phyloP scores from a whole-genome alignment of 2,888 invertebrate genomes.

The Melinaea marsaeus region DNA sequence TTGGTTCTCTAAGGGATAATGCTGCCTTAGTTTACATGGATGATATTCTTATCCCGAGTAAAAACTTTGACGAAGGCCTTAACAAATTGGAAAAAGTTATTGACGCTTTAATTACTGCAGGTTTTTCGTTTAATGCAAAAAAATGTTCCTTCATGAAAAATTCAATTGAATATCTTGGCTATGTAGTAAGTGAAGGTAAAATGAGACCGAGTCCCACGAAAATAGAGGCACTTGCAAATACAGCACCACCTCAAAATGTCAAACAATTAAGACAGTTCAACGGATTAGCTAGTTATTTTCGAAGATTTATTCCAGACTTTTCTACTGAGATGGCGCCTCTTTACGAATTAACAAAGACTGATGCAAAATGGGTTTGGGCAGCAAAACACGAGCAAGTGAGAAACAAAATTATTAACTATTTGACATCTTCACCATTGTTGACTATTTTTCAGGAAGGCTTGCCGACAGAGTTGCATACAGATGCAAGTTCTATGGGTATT shows the following conservation, averaged over 20 bases:
- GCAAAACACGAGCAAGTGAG: constrained; percentile 16
- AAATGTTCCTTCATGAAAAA: constrained; percentile 3
- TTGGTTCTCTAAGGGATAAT: constrained; percentile 14
- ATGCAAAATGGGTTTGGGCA: constrained; percentile 21
- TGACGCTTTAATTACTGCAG: background rate
- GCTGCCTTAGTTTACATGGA: constrained; percentile 25
- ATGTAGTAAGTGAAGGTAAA: constrained; percentile 30
- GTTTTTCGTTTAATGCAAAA: background rate
- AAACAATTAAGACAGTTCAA: constrained; percentile 36
- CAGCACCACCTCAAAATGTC: constrained; percentile 33
- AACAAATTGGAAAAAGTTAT: background rate
- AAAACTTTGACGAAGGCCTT: constrained; percentile 11
- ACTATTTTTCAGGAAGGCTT: constrained; percentile 12
- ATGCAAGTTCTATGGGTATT: constrained; percentile 31
- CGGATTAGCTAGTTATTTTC: constrained; percentile 27
- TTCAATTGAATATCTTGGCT: constrained; percentile 35
- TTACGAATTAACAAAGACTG: constrained; percentile 22
- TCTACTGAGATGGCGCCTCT: constrained; percentile 21
- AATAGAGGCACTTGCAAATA: constrained; percentile 35
- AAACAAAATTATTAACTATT: constrained; percentile 22
- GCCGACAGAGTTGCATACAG: constrained; percentile 25
- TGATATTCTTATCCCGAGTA: constrained; percentile 19
- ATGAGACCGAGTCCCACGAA: constrained; percentile 36
- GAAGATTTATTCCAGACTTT: constrained; percentile 26
- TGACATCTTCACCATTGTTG: constrained; percentile 27